Evolutionary conservation across 2,113 vertebrate species (phyloP).

Genomic region (Pygoscelis adeliae): DNA sequence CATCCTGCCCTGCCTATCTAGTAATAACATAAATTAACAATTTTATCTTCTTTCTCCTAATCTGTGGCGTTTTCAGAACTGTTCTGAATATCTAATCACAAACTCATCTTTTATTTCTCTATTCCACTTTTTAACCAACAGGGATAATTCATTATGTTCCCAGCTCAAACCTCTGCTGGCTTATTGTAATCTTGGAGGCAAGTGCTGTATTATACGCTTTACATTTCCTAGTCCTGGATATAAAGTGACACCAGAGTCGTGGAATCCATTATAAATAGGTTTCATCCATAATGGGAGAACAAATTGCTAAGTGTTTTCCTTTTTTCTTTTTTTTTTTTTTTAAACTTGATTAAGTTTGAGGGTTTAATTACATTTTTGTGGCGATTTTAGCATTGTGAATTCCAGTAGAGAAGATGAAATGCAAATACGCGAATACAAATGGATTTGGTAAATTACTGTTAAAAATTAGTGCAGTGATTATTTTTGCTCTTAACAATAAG

Average conservation of each 20-base stretch:
- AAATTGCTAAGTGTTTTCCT: not conserved
- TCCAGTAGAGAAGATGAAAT: not conserved
- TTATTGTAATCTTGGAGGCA: not conserved
- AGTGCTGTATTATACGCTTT: not conserved
- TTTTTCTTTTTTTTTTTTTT: not conserved
- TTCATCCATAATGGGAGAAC: not conserved
- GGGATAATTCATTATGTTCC: not conserved
- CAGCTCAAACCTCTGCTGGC: not conserved
- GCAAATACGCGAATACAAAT: not conserved
- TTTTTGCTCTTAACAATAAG: not conserved
- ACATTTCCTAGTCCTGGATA: not conserved
- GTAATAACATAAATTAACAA: not conserved
- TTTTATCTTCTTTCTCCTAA: not conserved
- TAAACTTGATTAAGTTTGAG: not conserved
- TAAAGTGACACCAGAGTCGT: not conserved
- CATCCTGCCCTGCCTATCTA: not conserved
- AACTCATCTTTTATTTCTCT: not conserved
- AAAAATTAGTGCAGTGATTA: not conserved
- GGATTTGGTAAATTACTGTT: not conserved
- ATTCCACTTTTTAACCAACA: not conserved
- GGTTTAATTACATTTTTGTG: slow-evolving; percentile 40
- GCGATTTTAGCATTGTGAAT: not conserved
- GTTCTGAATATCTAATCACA: not conserved
- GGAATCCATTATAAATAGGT: not conserved
- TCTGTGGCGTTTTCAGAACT: not conserved